Percentiles rank a stretch among this genome's conserved stretches.
phyloP scores from a whole-genome alignment of 2,113 vertebrate species.

The Melierax canorus region DNA sequence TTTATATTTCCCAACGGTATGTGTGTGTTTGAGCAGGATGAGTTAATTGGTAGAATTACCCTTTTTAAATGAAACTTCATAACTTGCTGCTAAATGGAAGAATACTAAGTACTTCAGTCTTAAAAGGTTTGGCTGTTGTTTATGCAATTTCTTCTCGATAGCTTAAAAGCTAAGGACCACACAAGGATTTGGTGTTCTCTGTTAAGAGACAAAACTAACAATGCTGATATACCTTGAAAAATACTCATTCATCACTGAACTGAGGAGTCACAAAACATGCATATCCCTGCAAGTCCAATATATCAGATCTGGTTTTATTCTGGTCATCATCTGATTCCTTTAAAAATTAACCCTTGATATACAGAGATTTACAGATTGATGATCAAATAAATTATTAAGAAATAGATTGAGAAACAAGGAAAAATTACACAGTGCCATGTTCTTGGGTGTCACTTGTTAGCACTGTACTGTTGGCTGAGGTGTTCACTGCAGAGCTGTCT shows the following conservation, averaged over 20 bases:
- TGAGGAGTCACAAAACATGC: background rate
- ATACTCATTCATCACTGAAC: background rate
- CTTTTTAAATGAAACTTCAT: conserved; percentile 42
- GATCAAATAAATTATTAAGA: background rate
- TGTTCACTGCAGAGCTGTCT: background rate
- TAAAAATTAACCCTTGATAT: background rate
- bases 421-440: background rate
- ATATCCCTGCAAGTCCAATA: background rate
- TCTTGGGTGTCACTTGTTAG: background rate
- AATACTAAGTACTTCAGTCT: background rate
- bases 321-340: background rate
- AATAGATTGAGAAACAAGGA: background rate
- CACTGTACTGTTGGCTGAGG: background rate
- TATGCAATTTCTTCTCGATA: background rate
- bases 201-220: background rate
- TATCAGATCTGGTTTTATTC: background rate
- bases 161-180: background rate
- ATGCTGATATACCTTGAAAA: background rate
- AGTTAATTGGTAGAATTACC: conserved; percentile 64
- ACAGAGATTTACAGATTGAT: background rate
- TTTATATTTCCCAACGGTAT: conserved; percentile 49
- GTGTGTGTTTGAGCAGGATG: conserved; percentile 27
- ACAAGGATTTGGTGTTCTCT: background rate
- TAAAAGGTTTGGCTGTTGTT: background rate
- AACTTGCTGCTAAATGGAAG: conserved; percentile 37